Conservation (phyloP, 2,113 vertebrate species). For the Hyla sarda region DNA sequence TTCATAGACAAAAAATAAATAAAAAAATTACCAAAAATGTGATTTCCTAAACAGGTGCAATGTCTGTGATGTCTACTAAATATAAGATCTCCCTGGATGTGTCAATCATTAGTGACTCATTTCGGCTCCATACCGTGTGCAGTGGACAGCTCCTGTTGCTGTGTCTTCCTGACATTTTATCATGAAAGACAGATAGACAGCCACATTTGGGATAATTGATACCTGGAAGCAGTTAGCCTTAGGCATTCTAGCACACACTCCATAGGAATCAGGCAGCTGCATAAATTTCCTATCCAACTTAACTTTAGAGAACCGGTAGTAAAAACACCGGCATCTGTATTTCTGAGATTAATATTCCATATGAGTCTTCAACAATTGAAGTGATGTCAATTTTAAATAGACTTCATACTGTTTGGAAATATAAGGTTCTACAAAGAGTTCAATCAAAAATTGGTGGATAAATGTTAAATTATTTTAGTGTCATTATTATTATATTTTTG, state of each 20-base stretch:
- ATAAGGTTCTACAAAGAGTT: not conserved
- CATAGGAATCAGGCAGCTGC: not conserved
- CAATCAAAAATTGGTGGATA: no score
- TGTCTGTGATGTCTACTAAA: not conserved
- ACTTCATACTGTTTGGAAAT: not conserved
- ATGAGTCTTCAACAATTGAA: not conserved
- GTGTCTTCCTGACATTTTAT: not conserved
- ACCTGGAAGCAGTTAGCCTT: slow-evolving; percentile 11
- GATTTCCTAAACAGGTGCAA: not conserved
- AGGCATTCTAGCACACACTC: not conserved
- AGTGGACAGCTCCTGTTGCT: not conserved
- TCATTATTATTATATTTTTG: no score
- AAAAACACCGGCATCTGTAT: not conserved
- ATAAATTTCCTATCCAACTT: slow-evolving; percentile 1
- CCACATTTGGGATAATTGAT: slow-evolving; percentile 34
- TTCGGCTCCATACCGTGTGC: slow-evolving; percentile 11
- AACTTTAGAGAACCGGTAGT: not conserved
- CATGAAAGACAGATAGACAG: slow-evolving; percentile 38
- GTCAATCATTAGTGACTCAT: not conserved
- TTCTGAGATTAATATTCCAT: not conserved
- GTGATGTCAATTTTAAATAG: not conserved
- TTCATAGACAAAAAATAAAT: no score
- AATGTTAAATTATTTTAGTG: no score
- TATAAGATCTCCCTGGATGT: not conserved
- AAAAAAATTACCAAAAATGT: not conserved